Percentiles rank a stretch among this genome's conserved stretches.
Evolutionary conservation across 2,888 invertebrate genomes (phyloP).

Genomic region (Ophion slaviceki): DNA sequence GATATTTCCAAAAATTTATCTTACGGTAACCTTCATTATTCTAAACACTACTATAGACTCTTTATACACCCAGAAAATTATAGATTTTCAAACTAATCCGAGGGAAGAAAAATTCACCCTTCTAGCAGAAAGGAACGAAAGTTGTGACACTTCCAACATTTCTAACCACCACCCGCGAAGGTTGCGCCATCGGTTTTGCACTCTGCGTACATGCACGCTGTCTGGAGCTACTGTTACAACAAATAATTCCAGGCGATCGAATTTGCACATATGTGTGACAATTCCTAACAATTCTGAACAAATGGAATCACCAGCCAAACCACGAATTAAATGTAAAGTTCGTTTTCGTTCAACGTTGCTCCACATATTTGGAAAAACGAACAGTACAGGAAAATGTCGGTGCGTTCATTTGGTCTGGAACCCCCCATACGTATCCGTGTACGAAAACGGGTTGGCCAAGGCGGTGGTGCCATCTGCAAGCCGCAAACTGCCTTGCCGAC

Average conservation of each 20-base stretch:
- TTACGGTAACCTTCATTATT: background rate
- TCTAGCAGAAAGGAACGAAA: background rate
- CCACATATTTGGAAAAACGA: background rate
- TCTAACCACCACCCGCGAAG: no score
- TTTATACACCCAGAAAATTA: background rate
- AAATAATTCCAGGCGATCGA: background rate
- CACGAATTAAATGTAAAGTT: background rate
- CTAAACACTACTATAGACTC: no score
- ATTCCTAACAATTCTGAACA: background rate
- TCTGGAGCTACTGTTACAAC: background rate
- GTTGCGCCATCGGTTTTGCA: no score
- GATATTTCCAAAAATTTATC: no score
- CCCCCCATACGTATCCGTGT: background rate
- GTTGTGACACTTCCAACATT: background rate
- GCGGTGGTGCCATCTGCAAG: slow-evolving; percentile 55
- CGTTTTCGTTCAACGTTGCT: background rate
- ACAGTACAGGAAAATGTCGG: background rate
- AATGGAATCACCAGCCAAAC: background rate
- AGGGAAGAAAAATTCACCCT: no score
- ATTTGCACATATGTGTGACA: background rate
- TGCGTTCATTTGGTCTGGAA: background rate
- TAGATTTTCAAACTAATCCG: background rate
- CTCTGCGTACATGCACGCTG: no score
- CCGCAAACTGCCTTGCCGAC: slow-evolving; percentile 49
- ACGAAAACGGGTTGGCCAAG: background rate